Percentiles rank a stretch among this genome's conserved stretches.
Conservation (phyloP, 2,797 vertebrate species). For the Squalus acanthias region DNA sequence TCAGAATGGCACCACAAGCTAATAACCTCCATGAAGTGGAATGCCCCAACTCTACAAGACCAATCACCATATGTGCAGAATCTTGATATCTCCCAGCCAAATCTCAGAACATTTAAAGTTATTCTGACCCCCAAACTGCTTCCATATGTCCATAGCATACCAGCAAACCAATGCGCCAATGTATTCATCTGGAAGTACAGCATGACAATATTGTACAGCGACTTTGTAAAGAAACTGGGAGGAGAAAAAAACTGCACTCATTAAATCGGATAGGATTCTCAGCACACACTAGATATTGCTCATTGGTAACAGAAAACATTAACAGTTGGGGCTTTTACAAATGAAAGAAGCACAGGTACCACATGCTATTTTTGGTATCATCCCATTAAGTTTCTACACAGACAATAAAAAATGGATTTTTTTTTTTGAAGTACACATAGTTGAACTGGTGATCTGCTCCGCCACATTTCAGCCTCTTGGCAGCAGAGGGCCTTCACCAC, state of each 20-base stretch:
- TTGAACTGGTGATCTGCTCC: background rate
- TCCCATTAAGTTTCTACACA: background rate
- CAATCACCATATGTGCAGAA: background rate
- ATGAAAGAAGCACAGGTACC: background rate
- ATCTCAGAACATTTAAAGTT: background rate
- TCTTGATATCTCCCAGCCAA: background rate
- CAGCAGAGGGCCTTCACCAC: constrained; percentile 52
- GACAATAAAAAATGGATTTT: background rate
- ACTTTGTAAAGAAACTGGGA: background rate
- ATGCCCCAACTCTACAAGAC: background rate
- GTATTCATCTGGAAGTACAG: background rate
- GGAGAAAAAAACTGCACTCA: background rate
- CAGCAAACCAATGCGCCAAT: background rate
- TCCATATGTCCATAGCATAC: background rate
- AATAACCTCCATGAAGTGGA: background rate
- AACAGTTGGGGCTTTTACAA: background rate
- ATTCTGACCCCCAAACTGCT: background rate
- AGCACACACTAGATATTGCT: background rate
- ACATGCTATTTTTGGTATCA: background rate
- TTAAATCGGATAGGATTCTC: background rate
- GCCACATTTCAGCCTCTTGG: constrained; percentile 52
- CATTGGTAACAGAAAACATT: background rate
- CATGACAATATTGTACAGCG: background rate
- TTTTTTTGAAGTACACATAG: background rate
- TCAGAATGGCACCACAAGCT: background rate